Evolutionary conservation across 2,797 vertebrate species (phyloP), one percentile per base, ranked within the genome.

Genomic region (Tokudaia muenninki): DNA sequence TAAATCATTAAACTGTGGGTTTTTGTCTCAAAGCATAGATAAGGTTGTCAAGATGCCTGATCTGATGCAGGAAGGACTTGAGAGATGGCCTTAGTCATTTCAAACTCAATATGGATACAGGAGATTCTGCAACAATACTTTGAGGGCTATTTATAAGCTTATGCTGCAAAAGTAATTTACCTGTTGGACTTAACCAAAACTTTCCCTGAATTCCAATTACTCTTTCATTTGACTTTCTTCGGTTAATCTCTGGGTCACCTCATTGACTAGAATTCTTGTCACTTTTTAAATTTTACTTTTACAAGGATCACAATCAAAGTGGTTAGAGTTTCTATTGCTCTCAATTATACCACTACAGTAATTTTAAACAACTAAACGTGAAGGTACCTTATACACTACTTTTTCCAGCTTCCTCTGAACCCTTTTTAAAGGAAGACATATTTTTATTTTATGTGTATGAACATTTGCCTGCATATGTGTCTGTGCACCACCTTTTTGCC

Each of bases 151-250:
- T 91, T n/a, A n/a, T n/a, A n/a, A 31, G 3, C 55, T 22, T 92
- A 29, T 29, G 22, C 22, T 72, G 21, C 21, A 41, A 65, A 89
- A 95, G n/a, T 74, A 80, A 84, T 63, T 82, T 67, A 61, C 79
- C 21, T 55, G 1, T 31, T 79, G 94, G 80, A 61, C 34, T 93
- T 93, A 50, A 84, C 21, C 80, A 65, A 47, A 86, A 81, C 81
- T 2, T 8, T 81, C 19, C 34, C 12, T 84, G 91, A 97, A 92
- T 93, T 92, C 37, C 70, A 92, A 72, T 92, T 92, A 96, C 65
- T 87, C 91, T 95, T 95, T 29, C 34, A 65, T 65, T 11, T 94
- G 80, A 83, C 4, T 86, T 92, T n/a, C 91, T 93, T 95, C 34
- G 37, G 59, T 70, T 77, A 61, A 87, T 94, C 57, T 94, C n/a